Evolutionary conservation across 2,113 vertebrate genomes (phyloP), one percentile per base, ranked within the genome.

Genomic region (Ibidorhyncha struthersii): DNA sequence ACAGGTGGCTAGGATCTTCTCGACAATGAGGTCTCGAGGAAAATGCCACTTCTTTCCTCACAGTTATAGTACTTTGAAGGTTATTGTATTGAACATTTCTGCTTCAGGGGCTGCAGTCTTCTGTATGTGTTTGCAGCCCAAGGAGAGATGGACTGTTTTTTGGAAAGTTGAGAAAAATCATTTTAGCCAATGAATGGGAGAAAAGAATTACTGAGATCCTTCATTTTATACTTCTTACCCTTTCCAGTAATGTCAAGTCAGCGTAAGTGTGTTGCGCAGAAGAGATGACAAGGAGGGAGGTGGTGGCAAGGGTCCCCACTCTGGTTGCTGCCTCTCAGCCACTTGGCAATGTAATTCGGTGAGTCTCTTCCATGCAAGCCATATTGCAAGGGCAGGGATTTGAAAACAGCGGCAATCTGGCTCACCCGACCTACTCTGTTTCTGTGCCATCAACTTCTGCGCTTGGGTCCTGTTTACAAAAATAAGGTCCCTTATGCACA

Each of bases 41-140:
- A 90, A 90, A 96, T 92, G 88, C 83, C 80, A n/a, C 70, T 91
- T 73, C 55, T n/a, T 55, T 27, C 74, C 50, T 79, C 26, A 7
- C n/a, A 6, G 34, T 14, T 36, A 1, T 8, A 40, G 17, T 23
- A 14, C 32, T 71, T 65, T 12, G 32, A 9, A 30, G 19, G 4
- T 78, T 14, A 5, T 26, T 56, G 8, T 16, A 1, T 36, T 53
- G 66, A 80, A 8, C 25, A 1, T 53, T 53, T 30, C 38, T 40
- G 27, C 36, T 49, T 19, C 4, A 10, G 36, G 55, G 5, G 8
- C 70, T 62, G 63, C 9, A 40, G 29, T n/a, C 9, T 41, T 4
- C 0, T 15, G 0, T 14, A 22, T 26, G n/a, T 27, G 15, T 81
- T 43, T 45, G 53, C 26, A 38, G 3, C 30, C 34, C 30, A n/a